Base-by-base conservation (phyloP, 2,113 vertebrate genomes). In the Aspiorhynchus laticeps region DNA sequence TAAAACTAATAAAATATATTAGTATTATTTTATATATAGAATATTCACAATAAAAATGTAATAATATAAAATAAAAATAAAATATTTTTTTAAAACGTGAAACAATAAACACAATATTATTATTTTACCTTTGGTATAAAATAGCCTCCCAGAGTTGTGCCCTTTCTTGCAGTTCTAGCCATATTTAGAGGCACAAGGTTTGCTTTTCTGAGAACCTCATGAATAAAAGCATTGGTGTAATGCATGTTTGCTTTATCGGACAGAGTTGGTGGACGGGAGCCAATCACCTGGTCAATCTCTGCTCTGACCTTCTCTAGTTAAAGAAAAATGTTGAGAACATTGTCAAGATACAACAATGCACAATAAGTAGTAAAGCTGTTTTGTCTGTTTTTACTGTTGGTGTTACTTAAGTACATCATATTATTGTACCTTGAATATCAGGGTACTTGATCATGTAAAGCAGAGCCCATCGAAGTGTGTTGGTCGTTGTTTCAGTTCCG, bases 371-470 rank as follows among this genome's bases (percentile, higher is more conserved):
- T 26, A 78, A 8, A 28, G 15, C 3, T 53, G 26, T 51, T 53
- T 78, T 53, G 4, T 31, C 46, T 24, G 2, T 77, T 31, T 28
- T 48, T 48, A 76, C 31, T 38, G 21, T 24, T 63, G 33, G 26
- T 21, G 15, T 48, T 78, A 46, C 43, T 46, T 80, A 38, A 85
- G 51, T n/a, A 38, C 19, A 53, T 38, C 21, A 73, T 21, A 26
- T 24, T 24, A 28, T 51, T 65, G 90, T 85, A 99, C 98, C 92
- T 90, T 99, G 97, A 87, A 98, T 95, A 0, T 93, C 89, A 0
- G 96, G 97, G 87, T 97, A 95, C 89, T 94, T 95, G 91, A 95
- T 94, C 95, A 98, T 96, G 88, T 94, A 95, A 4, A 98, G 88
- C 3, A 97, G 89, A 3, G 92, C 94, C 97, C 97, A 99, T 83